Evolutionary conservation across 2,113 vertebrate genomes (phyloP).

Genomic region (Macquaria australasica): DNA sequence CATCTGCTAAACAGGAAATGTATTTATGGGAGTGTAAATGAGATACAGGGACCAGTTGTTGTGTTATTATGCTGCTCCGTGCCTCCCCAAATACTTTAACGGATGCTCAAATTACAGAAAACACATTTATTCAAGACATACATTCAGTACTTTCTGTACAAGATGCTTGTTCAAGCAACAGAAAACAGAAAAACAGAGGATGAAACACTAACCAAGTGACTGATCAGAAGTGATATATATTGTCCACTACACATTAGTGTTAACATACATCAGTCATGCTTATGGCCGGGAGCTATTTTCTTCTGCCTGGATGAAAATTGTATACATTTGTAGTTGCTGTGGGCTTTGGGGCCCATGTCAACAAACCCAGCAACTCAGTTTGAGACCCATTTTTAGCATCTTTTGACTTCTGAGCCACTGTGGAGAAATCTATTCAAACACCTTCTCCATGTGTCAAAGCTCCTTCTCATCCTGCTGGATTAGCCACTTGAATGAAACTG

Average conservation of each 20-base stretch:
- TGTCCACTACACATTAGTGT: not conserved
- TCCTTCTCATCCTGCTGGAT: not conserved
- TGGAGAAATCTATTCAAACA: conserved; percentile 4
- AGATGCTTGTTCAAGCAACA: not conserved
- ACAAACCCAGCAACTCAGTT: not conserved
- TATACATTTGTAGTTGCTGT: not conserved
- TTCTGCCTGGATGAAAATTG: not conserved
- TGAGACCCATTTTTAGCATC: not conserved
- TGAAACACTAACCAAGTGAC: not conserved
- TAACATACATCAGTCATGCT: not conserved
- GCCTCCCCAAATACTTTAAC: not conserved
- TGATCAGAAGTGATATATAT: not conserved
- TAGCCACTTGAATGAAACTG: not conserved
- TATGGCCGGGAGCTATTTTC: not conserved
- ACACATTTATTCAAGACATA: conserved; percentile 9
- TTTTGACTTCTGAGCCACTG: not conserved
- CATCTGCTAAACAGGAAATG: conserved; percentile 42
- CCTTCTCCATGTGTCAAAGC: not conserved
- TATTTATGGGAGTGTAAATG: conserved; percentile 42
- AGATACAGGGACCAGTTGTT: conserved; percentile 29
- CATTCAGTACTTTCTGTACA: not conserved
- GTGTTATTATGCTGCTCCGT: not conserved
- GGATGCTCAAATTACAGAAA: conserved; percentile 6
- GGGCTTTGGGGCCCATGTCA: not conserved
- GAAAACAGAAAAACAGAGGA: not conserved